Percentiles rank a stretch among this genome's conserved stretches.
These are phyloP conservation scores for Leptinotarsa peninsularis DNA, from an alignment of 2,888 invertebrate species.

Conservation along the genomic window DNA sequence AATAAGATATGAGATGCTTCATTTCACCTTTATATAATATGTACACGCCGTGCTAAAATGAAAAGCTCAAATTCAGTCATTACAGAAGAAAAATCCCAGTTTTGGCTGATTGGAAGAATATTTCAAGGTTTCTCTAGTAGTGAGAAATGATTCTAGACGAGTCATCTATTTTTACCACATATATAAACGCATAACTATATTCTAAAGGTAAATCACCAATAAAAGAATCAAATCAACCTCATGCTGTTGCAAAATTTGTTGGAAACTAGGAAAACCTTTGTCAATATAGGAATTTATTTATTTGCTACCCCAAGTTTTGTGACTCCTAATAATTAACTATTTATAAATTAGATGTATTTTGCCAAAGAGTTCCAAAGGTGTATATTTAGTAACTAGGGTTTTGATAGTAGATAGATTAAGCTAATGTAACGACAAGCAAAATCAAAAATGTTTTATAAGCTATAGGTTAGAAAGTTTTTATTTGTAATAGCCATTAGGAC, in stretches of 20 bases:
- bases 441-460: constrained; percentile 10
- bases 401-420: not conserved
- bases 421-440: not conserved
- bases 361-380: constrained; percentile 20
- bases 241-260: constrained; percentile 40
- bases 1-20: constrained; percentile 18
- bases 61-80: not conserved
- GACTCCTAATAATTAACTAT: not conserved
- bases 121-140: too few species aligned
- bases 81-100: too few species aligned
- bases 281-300: not conserved
- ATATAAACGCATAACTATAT: constrained; percentile 26
- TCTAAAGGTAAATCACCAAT: constrained; percentile 42
- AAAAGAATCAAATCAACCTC: constrained; percentile 5
- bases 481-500: not conserved
- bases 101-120: too few species aligned
- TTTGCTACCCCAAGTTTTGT: not conserved
- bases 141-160: too few species aligned
- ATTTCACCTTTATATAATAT: not conserved
- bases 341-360: constrained; percentile 18
- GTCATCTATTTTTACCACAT: too few species aligned
- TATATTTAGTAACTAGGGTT: not conserved
- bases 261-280: constrained; percentile 9
- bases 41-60: not conserved
- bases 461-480: not conserved